These are phyloP conservation scores for Zeuzera pyrina DNA, from an alignment of 2,888 invertebrate species.

Conservation along the genomic window DNA sequence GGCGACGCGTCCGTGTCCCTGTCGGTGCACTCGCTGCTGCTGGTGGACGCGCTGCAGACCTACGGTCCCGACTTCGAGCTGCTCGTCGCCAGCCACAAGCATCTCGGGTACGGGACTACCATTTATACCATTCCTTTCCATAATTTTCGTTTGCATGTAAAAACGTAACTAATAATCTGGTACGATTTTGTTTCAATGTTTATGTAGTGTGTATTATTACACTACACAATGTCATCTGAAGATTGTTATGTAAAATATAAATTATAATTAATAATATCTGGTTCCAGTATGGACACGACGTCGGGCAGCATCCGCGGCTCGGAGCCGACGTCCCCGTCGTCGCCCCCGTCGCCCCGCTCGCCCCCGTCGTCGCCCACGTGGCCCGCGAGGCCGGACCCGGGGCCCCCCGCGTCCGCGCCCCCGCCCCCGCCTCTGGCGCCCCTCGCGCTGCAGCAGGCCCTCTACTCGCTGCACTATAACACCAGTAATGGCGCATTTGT, in stretches of 20 bases:
- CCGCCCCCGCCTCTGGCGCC: constrained; percentile 33
- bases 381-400: too few species aligned
- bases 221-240: too few species aligned
- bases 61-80: constrained; percentile 97
- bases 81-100: constrained; percentile 94
- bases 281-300: constrained; percentile 88
- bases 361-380: constrained; percentile 58
- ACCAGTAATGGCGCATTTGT: too few species aligned
- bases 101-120: constrained; percentile 88
- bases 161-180: too few species aligned
- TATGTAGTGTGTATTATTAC: too few species aligned
- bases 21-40: constrained; percentile 91
- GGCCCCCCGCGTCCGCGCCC: constrained; percentile 64
- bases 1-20: constrained; percentile 84
- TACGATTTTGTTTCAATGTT: too few species aligned
- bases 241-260: too few species aligned
- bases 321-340: constrained; percentile 91
- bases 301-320: constrained; percentile 94
- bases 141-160: not conserved
- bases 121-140: not conserved
- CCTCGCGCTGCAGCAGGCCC: constrained; percentile 36
- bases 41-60: constrained; percentile 96
- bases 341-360: constrained; percentile 76
- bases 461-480: constrained; percentile 29
- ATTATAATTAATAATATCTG: too few species aligned